Conservation (phyloP, 2,888 invertebrate species). For the Drosophila atroscutellata region DNA sequence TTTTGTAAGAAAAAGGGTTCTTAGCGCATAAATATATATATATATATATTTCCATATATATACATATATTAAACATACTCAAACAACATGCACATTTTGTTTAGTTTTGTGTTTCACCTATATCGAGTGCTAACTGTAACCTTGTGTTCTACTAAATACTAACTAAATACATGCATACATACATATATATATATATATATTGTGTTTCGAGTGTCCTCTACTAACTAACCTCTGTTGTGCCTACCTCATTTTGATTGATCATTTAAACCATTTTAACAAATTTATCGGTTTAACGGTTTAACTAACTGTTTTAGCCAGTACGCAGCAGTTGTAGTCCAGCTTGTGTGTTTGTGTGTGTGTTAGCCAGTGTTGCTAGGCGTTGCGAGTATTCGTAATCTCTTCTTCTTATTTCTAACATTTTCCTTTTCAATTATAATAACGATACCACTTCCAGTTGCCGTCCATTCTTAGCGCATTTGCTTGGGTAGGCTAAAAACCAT, state of each 20-base stretch:
- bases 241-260: conserved; percentile 51
- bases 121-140: conserved; percentile 78
- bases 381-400: conserved; percentile 33
- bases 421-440: conserved; percentile 31
- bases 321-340: conserved; percentile 71
- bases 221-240: conserved; percentile 77
- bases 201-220: conserved; percentile 75
- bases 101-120: conserved; percentile 66
- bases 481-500: conserved; percentile 76
- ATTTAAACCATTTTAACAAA: conserved; percentile 40
- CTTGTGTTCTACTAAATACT: conserved; percentile 68
- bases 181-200: conserved; percentile 42
- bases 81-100: conserved; percentile 67
- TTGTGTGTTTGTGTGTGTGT: conserved; percentile 13
- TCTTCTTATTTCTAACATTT: conserved; percentile 33
- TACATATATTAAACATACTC: conserved; percentile 41
- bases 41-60: neutral
- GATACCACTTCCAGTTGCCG: conserved; percentile 53
- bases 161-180: conserved; percentile 32
- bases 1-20: conserved; percentile 48
- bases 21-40: conserved; percentile 60
- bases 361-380: conserved; percentile 48
- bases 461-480: conserved; percentile 71
- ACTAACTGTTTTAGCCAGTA: conserved; percentile 63
- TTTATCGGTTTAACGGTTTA: conserved; percentile 26